Base-by-base conservation (phyloP, 2,113 vertebrate genomes). In the Gyps fulvus region DNA sequence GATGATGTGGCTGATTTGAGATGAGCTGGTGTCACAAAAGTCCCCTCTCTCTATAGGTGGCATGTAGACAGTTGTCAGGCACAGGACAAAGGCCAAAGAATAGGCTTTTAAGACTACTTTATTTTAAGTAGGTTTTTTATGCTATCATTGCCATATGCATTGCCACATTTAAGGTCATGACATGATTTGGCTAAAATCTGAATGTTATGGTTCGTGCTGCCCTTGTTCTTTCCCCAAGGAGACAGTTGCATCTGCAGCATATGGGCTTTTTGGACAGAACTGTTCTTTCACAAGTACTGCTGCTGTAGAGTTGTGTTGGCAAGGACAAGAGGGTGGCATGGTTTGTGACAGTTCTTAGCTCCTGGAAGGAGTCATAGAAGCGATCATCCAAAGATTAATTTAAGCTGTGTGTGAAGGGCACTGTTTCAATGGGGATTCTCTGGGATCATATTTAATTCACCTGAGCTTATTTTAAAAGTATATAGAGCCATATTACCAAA, bases 61-160 rank as follows among this genome's bases (percentile, higher is more conserved):
- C 27, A 54, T 11, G 29, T 20, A 66, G 79, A 10, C 34, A 38
- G 7, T 5, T 26, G 67, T 57, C 50, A 77, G 63, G 45, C 62
- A 34, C 54, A 16, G 80, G 40, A 23, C 63, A 57, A 34, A 61
- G 71, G 80, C 27, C 65, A 40, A 38, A 29, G 42, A 79, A 58
- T 4, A n/a, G 13, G 9, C 7, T 57, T 63, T 58, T 6, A 2
- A 26, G 32, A 1, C 10, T 42, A 2, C 36, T 81, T 26, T 14
- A 0, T 49, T 67, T 77, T n/a, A 34, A 40, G 42, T 1, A 21
- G 42, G 13, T 3, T 10, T 43, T 43, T 26, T 7, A 2, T 31
- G 61, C 55, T 54, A 70, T 29, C 9, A 0, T 5, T 52, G 69
- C 59, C 1, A 0, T n/a, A 7, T 1, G 23, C 1, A 0, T 11